Evolutionary conservation across 2,888 invertebrate genomes (phyloP), one percentile per base, ranked within the genome.

Genomic region (Escarpia spicata): DNA sequence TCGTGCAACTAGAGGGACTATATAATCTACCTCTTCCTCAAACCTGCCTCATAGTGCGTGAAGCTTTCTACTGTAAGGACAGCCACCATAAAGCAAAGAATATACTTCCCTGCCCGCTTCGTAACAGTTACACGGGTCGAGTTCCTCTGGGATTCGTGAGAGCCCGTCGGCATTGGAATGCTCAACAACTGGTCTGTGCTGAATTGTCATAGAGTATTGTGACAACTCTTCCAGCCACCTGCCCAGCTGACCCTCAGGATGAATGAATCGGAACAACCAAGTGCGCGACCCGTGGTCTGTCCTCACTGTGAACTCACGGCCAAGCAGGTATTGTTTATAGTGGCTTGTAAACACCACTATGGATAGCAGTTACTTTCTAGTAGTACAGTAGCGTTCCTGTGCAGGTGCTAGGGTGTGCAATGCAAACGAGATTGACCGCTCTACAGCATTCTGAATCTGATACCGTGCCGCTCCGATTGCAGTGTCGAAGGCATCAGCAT

Each of bases 151-250:
- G 90, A 90, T 90, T 26, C 90, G n/a, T 3, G 90, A 90, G 3
- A 90, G 43, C 26, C 90, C 90, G 43, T 90, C 90, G 4, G 90
- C 90, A 90, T 90, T 90, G 90, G 12, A 90, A 31, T 90, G 45
- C 45, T 2, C 10, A 9, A 45, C 45, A 45, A 0, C 45, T 9
- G 45, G 8, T 10, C 45, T 45, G 15, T 43, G 43, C 12, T 43
- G 37, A 15, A 90, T 90, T 0, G 37, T 90, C 37, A 90, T 90
- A 45, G 45, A 37, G 37, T 37, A 37, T 37, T 37, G 37, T 37
- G 37, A 37, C 37, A 37, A 37, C 37, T 37, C 37, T 37, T 37
- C 37, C 37, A 37, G 37, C 37, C 37, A 37, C 37, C 37, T 37
- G 37, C 37, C 37, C 43, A 90, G 90, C 43, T 90, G 90, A 37